Evolutionary conservation across 2,888 invertebrate genomes (phyloP).

Genomic region (Rhaphigaster nebulosa): DNA sequence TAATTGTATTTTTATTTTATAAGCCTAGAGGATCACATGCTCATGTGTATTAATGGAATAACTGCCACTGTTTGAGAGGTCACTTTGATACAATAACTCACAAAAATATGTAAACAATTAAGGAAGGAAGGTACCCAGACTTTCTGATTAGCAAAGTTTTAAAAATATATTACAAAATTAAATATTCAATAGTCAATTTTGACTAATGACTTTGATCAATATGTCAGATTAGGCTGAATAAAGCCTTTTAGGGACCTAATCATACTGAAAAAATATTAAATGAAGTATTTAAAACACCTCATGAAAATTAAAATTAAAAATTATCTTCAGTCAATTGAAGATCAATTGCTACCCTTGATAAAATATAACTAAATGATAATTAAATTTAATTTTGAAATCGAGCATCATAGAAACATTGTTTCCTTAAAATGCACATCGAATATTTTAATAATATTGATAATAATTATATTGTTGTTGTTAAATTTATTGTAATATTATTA

Average conservation of each 20-base stretch:
- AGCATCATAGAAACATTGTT: background rate
- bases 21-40: no score
- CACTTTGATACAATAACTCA: no score
- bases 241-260: background rate
- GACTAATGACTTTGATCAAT: background rate
- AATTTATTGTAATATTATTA: background rate
- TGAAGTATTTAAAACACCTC: background rate
- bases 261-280: background rate
- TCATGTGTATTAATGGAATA: no score
- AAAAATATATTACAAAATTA: no score
- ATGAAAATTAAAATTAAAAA: background rate
- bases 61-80: no score
- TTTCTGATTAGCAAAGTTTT: no score
- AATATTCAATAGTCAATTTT: background rate
- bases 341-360: background rate
- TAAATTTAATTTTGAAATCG: background rate
- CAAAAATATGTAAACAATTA: no score
- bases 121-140: no score
- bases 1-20: no score
- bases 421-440: background rate
- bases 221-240: background rate
- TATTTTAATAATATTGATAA: slow-evolving; percentile 2
- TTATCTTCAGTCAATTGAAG: background rate
- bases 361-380: no score
- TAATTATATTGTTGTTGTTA: background rate